phyloP scores from a whole-genome alignment of 2,888 invertebrate genomes.

The Drosophila pseudotalamancana region DNA sequence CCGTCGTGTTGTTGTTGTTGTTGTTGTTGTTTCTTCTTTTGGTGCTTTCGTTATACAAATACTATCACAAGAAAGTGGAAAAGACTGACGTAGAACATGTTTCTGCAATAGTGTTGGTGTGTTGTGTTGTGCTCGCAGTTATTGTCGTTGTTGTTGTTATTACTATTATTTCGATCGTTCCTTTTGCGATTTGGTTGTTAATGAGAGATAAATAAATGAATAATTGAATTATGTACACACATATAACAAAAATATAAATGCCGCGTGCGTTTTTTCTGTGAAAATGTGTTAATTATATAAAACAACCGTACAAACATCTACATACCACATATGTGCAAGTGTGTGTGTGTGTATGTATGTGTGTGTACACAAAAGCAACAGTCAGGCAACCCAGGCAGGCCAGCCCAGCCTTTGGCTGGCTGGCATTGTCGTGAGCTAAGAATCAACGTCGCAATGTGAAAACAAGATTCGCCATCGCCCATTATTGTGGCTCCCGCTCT shows the following conservation, averaged over 20 bases:
- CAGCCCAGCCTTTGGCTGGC: slow-evolving; percentile 37
- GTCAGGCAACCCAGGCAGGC: slow-evolving; percentile 11
- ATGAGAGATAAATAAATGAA: slow-evolving; percentile 78
- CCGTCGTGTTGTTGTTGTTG: slow-evolving; percentile 58
- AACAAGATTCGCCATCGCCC: slow-evolving; percentile 61
- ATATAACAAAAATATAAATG: slow-evolving; percentile 42
- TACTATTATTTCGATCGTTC: slow-evolving; percentile 51
- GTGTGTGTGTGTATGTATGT: not conserved
- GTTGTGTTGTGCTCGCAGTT: slow-evolving; percentile 32
- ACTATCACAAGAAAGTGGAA: slow-evolving; percentile 56
- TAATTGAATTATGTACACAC: slow-evolving; percentile 73
- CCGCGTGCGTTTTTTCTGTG: slow-evolving; percentile 51
- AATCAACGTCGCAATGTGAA: slow-evolving; percentile 61
- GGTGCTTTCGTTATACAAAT: slow-evolving; percentile 51
- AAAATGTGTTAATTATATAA: slow-evolving; percentile 76
- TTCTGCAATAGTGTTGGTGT: slow-evolving; percentile 70
- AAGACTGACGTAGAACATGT: slow-evolving; percentile 68
- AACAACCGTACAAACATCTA: slow-evolving; percentile 18
- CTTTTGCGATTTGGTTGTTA: slow-evolving; percentile 58
- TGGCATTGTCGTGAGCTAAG: slow-evolving; percentile 52
- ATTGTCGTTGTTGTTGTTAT: slow-evolving; percentile 41
- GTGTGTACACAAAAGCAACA: slow-evolving; percentile 56
- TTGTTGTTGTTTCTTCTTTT: slow-evolving; percentile 17
- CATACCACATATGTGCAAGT: not conserved
- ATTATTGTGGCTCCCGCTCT: slow-evolving; percentile 24